Percentiles rank a stretch among this genome's conserved stretches.
phyloP scores from a whole-genome alignment of 2,797 vertebrate species.

The Eulemur rubriventer region DNA sequence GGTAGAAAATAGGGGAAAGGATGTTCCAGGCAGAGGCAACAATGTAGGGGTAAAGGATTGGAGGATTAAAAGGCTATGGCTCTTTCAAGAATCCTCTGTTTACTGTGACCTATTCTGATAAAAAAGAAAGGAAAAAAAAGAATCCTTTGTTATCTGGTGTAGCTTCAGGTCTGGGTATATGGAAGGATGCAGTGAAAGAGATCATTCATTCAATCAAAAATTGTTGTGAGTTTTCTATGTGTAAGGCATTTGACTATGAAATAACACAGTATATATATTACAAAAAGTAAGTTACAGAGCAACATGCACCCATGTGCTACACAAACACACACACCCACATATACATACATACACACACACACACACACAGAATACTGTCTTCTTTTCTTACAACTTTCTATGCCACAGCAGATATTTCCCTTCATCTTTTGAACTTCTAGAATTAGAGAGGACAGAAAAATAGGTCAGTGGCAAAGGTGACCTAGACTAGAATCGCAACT shows the following conservation, averaged over 20 bases:
- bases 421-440: background rate
- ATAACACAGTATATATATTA: background rate
- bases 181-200: background rate
- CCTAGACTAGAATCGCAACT: background rate
- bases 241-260: background rate
- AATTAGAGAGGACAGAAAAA: background rate
- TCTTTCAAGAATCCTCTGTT: background rate
- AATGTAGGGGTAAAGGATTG: background rate
- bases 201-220: background rate
- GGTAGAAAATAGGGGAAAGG: background rate
- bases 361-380: rapidly evolving
- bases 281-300: background rate
- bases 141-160: background rate
- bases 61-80: background rate
- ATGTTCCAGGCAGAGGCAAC: background rate
- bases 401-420: background rate
- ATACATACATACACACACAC: too few species aligned
- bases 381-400: background rate
- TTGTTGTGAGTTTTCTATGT: background rate
- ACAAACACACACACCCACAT: too few species aligned
- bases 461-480: background rate
- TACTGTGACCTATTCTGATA: too few species aligned
- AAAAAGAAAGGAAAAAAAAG: background rate
- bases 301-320: background rate
- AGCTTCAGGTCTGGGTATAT: background rate